A percentile compares a stretch with the other conserved stretches of the same genome.
These are phyloP conservation scores for Synodontis membranacea DNA, from an alignment of 2,113 vertebrate species.

Conservation along the genomic window DNA sequence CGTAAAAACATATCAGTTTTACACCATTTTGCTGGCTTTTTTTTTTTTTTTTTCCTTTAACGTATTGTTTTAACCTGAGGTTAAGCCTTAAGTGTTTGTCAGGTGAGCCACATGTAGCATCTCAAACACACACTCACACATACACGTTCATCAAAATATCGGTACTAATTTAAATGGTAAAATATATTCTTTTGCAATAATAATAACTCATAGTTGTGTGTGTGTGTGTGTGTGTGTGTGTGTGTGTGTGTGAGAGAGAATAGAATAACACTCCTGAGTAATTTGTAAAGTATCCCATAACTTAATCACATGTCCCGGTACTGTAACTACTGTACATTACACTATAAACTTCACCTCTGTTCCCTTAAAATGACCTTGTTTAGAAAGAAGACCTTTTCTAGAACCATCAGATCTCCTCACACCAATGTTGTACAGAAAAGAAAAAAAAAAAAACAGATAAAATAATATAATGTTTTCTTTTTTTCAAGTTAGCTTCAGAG, in stretches of 20 bases:
- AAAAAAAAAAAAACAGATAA: background rate
- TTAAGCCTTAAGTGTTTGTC: slow-evolving; percentile 9
- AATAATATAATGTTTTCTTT: background rate
- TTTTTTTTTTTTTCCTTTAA: background rate
- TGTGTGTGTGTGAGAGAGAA: background rate
- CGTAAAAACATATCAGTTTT: slow-evolving; percentile 8
- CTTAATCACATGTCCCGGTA: background rate
- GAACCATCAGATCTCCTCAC: background rate
- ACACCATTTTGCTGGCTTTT: slow-evolving; percentile 15
- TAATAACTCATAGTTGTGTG: background rate
- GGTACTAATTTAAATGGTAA: background rate
- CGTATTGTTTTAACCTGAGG: slow-evolving; percentile 24
- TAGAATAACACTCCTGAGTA: background rate
- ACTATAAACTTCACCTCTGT: background rate
- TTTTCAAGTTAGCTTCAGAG: background rate
- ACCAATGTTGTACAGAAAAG: background rate
- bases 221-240: background rate
- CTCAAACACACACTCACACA: background rate
- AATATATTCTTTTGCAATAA: background rate
- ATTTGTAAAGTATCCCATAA: background rate
- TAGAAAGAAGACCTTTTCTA: background rate
- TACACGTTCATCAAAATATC: background rate
- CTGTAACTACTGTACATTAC: background rate
- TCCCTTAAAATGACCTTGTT: background rate
- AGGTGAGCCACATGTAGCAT: slow-evolving; percentile 29